Evolutionary conservation across 2,113 vertebrate species (phyloP), one percentile per base, ranked within the genome.

Genomic region (Climacteris rufus): DNA sequence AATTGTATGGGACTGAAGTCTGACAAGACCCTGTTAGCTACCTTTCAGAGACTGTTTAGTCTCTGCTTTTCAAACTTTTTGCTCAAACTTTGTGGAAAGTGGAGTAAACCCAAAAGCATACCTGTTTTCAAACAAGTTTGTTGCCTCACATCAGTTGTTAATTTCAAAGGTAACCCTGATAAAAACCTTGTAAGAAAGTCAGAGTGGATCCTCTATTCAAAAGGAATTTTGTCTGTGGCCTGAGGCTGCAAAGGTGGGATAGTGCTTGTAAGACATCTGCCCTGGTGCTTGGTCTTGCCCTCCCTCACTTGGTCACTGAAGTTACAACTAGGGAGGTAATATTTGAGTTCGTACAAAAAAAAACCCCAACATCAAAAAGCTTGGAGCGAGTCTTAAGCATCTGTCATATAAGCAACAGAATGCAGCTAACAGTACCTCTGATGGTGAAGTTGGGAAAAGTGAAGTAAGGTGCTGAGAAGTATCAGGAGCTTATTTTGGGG

Each of bases 181-280:
- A 47, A 78, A 91, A 78, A 47, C 12, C 20, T 80, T 35, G 11
- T 28, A 15, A 65, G 23, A 28, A 83, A 72, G 16, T 78, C 16
- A 7, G 47, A 60, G 27, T 0, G 0, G 28, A 42, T 65, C 4
- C 7, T 72, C 5, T 53, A 2, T 42, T n/a, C 20, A 20, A 33
- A 77, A 84, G 20, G 17, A 88, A 8, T 25, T 66, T 71, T 42
- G 3, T 54, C 25, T 75, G 40, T 42, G 33, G 16, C 31, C 37
- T 47, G 12, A 39, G 35, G 11, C 56, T 84, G 57, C 37, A 52
- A 60, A 75, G 23, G 15, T 37, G 25, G 30, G 23, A 21, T 13
- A 25, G 14, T 33, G 21, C 21, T 92, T 76, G 80, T 53, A 28
- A 77, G 50, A 27, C 22, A 56, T 6, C 45, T 68, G 25, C 21